Percentiles rank a stretch among this genome's conserved stretches.
Conservation (phyloP, 2,113 vertebrate genomes). For the Desmodus rotundus region DNA sequence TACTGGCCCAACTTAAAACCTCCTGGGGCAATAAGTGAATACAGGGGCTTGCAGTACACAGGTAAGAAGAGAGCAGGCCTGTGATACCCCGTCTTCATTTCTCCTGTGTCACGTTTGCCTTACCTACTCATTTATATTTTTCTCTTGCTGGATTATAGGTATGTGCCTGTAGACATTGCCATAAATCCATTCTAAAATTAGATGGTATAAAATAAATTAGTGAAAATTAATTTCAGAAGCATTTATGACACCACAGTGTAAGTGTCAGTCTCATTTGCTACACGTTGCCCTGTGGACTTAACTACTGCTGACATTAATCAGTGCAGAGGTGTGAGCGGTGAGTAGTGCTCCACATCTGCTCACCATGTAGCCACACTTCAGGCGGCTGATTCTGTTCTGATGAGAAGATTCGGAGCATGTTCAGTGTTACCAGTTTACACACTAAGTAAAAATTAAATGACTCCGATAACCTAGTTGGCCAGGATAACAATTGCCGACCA, state of each 20-base stretch:
- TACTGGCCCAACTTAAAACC: slow-evolving; percentile 99
- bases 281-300: not conserved
- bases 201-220: not conserved
- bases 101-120: not conserved
- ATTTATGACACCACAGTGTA: not conserved
- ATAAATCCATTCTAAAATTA: not conserved
- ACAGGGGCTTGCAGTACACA: slow-evolving; percentile 98
- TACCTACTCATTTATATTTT: not conserved
- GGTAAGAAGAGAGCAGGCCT: slow-evolving; percentile 80
- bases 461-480: not conserved
- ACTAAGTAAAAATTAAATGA: not conserved
- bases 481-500: not conserved
- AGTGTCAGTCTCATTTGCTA: not conserved
- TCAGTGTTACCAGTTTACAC: not conserved
- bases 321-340: not conserved
- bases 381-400: not conserved
- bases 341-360: not conserved
- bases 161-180: not conserved
- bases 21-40: slow-evolving; percentile 98
- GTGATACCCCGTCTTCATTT: not conserved
- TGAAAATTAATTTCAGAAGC: not conserved
- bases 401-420: not conserved
- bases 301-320: not conserved
- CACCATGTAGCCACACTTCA: not conserved
- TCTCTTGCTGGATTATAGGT: not conserved